A percentile compares a stretch with the other conserved stretches of the same genome.
Evolutionary conservation across 2,888 invertebrate species (phyloP).

Genomic region (Caenorhabditis zanzibari): DNA sequence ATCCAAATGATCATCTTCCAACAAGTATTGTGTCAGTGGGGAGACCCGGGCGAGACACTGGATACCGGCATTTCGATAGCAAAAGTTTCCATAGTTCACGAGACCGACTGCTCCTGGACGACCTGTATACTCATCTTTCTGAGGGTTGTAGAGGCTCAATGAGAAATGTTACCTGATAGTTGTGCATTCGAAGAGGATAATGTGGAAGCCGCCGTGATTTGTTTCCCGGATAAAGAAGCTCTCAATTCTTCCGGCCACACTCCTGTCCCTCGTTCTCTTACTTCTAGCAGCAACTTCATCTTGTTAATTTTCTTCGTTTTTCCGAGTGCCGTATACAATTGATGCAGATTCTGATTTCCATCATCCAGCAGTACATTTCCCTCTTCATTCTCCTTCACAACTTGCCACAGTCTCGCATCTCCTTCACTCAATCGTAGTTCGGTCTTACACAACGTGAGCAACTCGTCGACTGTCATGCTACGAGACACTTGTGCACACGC

Average conservation of each 20-base stretch:
- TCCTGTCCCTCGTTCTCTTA: slow-evolving; percentile 90
- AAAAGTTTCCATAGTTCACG: slow-evolving; percentile 94
- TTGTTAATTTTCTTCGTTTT: slow-evolving; percentile 67
- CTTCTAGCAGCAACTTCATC: slow-evolving; percentile 78
- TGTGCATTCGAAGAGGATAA: slow-evolving; percentile 60
- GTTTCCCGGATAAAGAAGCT: slow-evolving; percentile 69
- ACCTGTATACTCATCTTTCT: slow-evolving; percentile 35
- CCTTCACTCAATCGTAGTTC: slow-evolving; percentile 69
- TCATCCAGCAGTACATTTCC: slow-evolving; percentile 70
- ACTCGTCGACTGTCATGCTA: slow-evolving; percentile 68
- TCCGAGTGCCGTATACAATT: slow-evolving; percentile 55
- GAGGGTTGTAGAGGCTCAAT: not conserved
- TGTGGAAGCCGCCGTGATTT: slow-evolving; percentile 68
- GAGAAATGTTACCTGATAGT: slow-evolving; percentile 39
- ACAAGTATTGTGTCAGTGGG: slow-evolving; percentile 70
- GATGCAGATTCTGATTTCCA: slow-evolving; percentile 63
- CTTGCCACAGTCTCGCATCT: slow-evolving; percentile 71
- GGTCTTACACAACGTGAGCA: slow-evolving; percentile 64
- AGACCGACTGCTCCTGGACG: slow-evolving; percentile 89
- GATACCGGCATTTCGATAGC: slow-evolving; percentile 95
- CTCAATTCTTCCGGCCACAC: slow-evolving; percentile 94
- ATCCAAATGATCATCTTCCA: slow-evolving; percentile 68
- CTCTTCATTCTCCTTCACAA: slow-evolving; percentile 65
- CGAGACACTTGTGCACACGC: slow-evolving; percentile 75
- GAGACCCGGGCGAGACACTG: slow-evolving; percentile 86